phyloP scores from a whole-genome alignment of 2,888 invertebrate species.

The Leptopilina myrica region DNA sequence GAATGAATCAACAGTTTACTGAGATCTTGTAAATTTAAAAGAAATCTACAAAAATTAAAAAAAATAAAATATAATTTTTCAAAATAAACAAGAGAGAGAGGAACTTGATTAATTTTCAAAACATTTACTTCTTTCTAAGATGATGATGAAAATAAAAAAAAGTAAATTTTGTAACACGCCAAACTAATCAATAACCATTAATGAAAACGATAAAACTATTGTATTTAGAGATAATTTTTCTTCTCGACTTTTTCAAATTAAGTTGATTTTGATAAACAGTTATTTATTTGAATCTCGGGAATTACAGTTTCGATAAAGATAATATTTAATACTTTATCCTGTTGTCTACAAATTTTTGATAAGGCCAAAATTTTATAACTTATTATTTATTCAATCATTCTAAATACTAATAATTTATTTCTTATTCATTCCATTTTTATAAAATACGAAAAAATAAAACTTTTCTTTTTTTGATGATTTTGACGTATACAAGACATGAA shows the following conservation, averaged over 20 bases:
- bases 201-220: conserved; percentile 9
- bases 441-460: not conserved
- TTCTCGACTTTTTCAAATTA: not conserved
- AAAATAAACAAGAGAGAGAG: no score
- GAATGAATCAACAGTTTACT: no score
- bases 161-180: not conserved
- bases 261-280: not conserved
- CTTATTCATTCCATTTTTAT: not conserved
- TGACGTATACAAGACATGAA: not conserved
- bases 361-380: no score
- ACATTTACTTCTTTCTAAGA: not conserved
- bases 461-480: not conserved
- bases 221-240: not conserved
- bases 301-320: not conserved
- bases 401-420: no score
- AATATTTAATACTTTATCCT: not conserved
- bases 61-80: no score
- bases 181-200: conserved; percentile 1
- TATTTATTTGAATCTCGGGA: not conserved
- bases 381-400: no score
- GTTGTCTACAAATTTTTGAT: not conserved
- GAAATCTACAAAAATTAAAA: no score
- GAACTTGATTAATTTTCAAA: not conserved
- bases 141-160: not conserved
- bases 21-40: no score